Evolutionary conservation across 2,113 vertebrate genomes (phyloP), one percentile per base, ranked within the genome.

Genomic region (Coryphaenoides rupestris): DNA sequence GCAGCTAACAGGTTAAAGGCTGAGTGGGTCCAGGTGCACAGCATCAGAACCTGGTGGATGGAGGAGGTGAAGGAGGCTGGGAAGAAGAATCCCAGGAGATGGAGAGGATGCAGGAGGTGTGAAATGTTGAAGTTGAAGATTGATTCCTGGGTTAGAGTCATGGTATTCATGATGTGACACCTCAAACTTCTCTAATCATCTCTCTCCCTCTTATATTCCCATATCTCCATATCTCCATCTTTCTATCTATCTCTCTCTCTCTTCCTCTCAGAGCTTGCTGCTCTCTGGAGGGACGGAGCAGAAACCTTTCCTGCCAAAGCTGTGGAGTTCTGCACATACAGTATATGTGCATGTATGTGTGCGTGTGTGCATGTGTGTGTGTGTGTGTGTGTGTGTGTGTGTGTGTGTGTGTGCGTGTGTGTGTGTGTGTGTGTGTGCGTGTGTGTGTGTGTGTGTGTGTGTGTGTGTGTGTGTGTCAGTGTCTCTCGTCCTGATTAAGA

Each of bases 1-100:
- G 55, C 73, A 77, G 72, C 66, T 72, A 33, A 54, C 70, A 77
- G 81, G 80, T 85, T 84, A 84, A 79, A 71, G 80, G 77, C 78
- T 83, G 78, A 81, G 75, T 72, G 72, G 65, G 72, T 62, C 74
- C 67, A 77, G 84, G 84, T 83, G 85, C 83, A 85, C 72, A 77
- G 73, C 70, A 81, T 75, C 70, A 60, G 72, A 81, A 76, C 70
- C 58, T 3, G 56, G 69, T 72, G 71, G 47, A 73, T 70, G 72
- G 81, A 78, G 70, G 28, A 33, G 28, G 5, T 10, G 28, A 33
- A 10, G 10, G 28, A 33, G 28, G 28, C 10, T 5, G 28, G 28
- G 28, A 9, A 33, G n/a, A n/a, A n/a, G n/a, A n/a, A n/a, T n/a
- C n/a, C n/a, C n/a, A n/a, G n/a, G n/a, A n/a, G n/a, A n/a, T n/a